A percentile compares a stretch with the other conserved stretches of the same genome.
These are phyloP conservation scores for Cristatella mucedo DNA, from an alignment of 2,888 invertebrate genomes.

Conservation along the genomic window DNA sequence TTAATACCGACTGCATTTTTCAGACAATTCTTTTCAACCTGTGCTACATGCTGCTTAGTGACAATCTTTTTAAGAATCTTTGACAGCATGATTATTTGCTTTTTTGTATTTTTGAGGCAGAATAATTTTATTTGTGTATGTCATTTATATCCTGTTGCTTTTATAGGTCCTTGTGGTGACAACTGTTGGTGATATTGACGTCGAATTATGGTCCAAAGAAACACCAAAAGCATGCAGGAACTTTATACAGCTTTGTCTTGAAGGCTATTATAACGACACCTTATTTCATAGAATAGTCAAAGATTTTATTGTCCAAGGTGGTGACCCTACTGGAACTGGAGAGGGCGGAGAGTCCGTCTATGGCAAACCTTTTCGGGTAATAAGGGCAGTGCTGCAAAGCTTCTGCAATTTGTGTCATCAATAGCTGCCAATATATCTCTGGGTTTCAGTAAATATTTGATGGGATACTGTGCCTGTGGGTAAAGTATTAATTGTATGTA, in stretches of 20 bases:
- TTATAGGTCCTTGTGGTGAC: conserved; percentile 72
- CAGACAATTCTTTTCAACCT: too few species aligned
- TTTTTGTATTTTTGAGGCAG: background rate
- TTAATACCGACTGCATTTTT: too few species aligned
- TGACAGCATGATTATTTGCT: background rate
- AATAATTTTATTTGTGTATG: conserved; percentile 9
- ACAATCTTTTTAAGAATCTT: background rate
- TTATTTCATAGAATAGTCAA: conserved; percentile 85
- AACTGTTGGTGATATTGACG: conserved; percentile 83
- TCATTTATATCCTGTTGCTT: conserved; percentile 6
- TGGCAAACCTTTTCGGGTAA: conserved; percentile 73
- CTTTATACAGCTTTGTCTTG: conserved; percentile 86
- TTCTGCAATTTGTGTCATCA: background rate
- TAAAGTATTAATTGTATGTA: too few species aligned
- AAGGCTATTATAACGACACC: conserved; percentile 72
- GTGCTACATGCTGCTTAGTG: too few species aligned
- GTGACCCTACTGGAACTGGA: conserved; percentile 90
- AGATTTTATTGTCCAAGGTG: conserved; percentile 87
- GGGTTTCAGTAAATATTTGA: too few species aligned
- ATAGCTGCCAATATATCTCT: background rate
- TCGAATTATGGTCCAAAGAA: conserved; percentile 94
- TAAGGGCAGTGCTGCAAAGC: background rate
- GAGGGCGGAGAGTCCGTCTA: conserved; percentile 91
- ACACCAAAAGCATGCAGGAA: conserved; percentile 82
- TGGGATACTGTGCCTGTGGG: too few species aligned